Evolutionary conservation across 2,113 vertebrate species (phyloP).

Genomic region (Amia ocellicauda): DNA sequence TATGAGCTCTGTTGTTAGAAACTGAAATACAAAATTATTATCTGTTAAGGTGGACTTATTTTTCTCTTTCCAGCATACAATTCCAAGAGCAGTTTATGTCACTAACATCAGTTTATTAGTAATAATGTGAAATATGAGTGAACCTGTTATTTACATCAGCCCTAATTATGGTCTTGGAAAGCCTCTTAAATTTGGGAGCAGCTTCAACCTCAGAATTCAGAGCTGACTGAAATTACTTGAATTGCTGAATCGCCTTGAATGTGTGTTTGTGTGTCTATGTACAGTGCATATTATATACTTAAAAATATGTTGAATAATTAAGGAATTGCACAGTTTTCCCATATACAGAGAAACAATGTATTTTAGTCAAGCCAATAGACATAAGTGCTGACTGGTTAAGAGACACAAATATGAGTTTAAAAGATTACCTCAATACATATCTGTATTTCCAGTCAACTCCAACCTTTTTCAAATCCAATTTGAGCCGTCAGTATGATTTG

Average conservation of each 20-base stretch:
- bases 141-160: conserved; percentile 56
- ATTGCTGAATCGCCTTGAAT: conserved; percentile 32
- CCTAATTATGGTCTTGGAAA: conserved; percentile 47
- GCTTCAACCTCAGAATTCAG: conserved; percentile 26
- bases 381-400: no score
- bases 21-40: conserved; percentile 39
- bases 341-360: no score
- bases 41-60: not conserved
- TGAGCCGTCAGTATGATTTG: not conserved
- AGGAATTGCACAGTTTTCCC: no score
- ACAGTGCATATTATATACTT: conserved; percentile 11
- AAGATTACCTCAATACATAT: not conserved
- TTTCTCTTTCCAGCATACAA: conserved; percentile 33
- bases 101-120: conserved; percentile 44
- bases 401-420: not conserved
- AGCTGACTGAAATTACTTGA: conserved; percentile 41
- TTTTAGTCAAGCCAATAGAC: no score
- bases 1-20: conserved; percentile 35
- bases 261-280: not conserved
- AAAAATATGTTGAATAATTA: no score
- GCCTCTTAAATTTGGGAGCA: conserved; percentile 31
- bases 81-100: conserved; percentile 26
- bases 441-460: no score
- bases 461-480: no score
- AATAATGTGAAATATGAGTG: conserved; percentile 49